These are phyloP conservation scores for Elegia similella DNA, from an alignment of 2,888 invertebrate genomes.

Conservation along the genomic window DNA sequence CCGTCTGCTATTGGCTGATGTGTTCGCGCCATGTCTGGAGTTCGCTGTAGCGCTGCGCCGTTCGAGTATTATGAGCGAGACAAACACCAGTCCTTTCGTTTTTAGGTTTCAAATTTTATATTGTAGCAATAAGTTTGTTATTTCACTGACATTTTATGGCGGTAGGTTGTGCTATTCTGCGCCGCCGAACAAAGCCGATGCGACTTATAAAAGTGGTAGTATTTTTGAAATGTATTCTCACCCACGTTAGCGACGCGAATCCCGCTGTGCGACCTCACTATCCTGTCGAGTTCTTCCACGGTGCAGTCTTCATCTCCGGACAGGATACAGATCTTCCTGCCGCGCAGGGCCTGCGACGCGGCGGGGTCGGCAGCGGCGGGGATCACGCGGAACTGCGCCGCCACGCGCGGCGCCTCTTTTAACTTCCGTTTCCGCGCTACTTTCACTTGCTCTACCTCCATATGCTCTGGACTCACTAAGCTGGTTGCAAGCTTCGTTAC, in stretches of 20 bases:
- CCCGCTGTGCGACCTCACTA: slow-evolving; percentile 62
- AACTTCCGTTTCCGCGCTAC: slow-evolving; percentile 44
- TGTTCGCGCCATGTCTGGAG: too few relatives aligned
- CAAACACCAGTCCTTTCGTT: too few relatives aligned
- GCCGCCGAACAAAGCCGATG: too few relatives aligned
- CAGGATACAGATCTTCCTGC: slow-evolving; percentile 55
- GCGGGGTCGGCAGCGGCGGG: slow-evolving; percentile 37
- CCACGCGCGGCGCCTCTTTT: slow-evolving; percentile 44
- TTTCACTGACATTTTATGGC: too few relatives aligned
- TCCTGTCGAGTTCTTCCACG: slow-evolving; percentile 47
- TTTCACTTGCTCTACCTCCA: slow-evolving; percentile 35
- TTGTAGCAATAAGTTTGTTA: too few relatives aligned
- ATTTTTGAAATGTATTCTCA: slow-evolving; percentile 28
- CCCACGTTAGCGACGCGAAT: slow-evolving; percentile 58
- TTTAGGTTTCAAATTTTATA: too few relatives aligned
- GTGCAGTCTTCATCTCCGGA: slow-evolving; percentile 60
- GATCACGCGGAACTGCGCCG: slow-evolving; percentile 49
- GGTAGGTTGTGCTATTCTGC: too few relatives aligned
- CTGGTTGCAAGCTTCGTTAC: slow-evolving; percentile 60
- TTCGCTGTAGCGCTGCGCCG: too few relatives aligned
- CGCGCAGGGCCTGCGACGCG: slow-evolving; percentile 51
- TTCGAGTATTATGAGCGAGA: too few relatives aligned
- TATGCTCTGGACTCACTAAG: slow-evolving; percentile 45
- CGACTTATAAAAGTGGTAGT: too few relatives aligned
- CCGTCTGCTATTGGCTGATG: too few relatives aligned